These are phyloP conservation scores for Lepus timidus DNA, from an alignment of 2,113 vertebrate species.

Conservation along the genomic window DNA sequence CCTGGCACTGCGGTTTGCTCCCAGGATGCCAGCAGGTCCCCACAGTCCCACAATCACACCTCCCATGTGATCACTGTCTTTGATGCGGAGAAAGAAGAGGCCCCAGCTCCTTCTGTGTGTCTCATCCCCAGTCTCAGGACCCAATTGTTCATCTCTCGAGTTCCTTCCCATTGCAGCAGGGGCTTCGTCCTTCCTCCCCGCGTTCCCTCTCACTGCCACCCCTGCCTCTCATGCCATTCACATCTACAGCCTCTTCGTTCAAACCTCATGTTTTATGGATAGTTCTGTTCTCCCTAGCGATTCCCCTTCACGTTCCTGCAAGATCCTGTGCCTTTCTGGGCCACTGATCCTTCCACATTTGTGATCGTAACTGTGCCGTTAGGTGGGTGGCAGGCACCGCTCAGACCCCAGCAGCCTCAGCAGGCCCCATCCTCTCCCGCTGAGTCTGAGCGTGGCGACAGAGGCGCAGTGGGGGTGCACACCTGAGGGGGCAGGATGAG, in stretches of 20 bases:
- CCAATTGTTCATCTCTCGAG: conserved; percentile 23
- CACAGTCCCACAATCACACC: neutral
- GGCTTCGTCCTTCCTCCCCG: neutral
- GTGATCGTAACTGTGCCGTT: neutral
- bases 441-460: neutral
- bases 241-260: neutral
- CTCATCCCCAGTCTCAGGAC: neutral
- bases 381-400: neutral
- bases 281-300: neutral
- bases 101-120: too few relatives aligned
- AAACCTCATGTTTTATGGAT: neutral
- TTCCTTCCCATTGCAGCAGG: neutral
- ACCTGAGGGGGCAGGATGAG: neutral
- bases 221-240: neutral
- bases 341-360: neutral
- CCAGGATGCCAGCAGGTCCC: neutral
- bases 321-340: neutral
- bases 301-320: conserved; percentile 23
- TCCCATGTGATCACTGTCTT: conserved; percentile 19
- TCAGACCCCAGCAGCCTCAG: neutral
- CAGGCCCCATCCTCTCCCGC: neutral
- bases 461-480: neutral
- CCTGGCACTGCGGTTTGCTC: neutral
- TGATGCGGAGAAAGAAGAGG: neutral
- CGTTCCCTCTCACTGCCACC: neutral